Evolutionary conservation across 1,140 invertebrate species (phyloP), one percentile per base, ranked within the genome.

Genomic region (Chlorops oryzae): DNA sequence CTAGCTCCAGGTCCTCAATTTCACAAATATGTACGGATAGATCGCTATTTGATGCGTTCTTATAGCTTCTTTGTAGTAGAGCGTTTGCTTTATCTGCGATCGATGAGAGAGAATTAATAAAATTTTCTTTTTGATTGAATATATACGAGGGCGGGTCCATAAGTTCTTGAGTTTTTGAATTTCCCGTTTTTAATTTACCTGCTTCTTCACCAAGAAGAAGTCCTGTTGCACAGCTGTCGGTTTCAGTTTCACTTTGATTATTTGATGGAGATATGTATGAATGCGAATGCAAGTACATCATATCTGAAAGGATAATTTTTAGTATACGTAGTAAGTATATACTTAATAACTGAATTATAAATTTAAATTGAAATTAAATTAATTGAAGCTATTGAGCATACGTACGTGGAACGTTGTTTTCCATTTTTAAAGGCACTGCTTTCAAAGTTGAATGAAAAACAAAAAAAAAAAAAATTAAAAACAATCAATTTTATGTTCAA

Each of bases 1-100:
- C 85, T 61, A 79, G 82, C 66, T 90, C 88, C n/a, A 86, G 88
- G 74, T 93, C 91, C 74, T 93, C 90, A 63, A 94, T 92, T 78
- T 93, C 91, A 78, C 91, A 94, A 24, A 94, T 78, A 74, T 87
- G 84, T 20, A 88, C 83, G 18, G 90, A 92, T 43, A 92, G 77
- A 72, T 92, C 88, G 73, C 89, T 92, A 65, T 86, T 86, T 5
- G 83, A 84, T 7, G 47, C 32, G 34, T 46, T 51, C 45, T 50
- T 45, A 28, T 54, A 43, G 28, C 18, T n/a, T 13, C 10, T 40
- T 12, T n/a, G 18, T 40, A 40, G 7, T 40, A 17, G 10, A 7
- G 7, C 12, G 54, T 52, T 34, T 50, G 25, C 21, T 42, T 17
- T 5, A 41, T 32, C 40, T 50, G 45, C 24, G 47, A 24, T 28